phyloP scores from a whole-genome alignment of 2,797 vertebrate species.

The Steatocranus sp. region DNA sequence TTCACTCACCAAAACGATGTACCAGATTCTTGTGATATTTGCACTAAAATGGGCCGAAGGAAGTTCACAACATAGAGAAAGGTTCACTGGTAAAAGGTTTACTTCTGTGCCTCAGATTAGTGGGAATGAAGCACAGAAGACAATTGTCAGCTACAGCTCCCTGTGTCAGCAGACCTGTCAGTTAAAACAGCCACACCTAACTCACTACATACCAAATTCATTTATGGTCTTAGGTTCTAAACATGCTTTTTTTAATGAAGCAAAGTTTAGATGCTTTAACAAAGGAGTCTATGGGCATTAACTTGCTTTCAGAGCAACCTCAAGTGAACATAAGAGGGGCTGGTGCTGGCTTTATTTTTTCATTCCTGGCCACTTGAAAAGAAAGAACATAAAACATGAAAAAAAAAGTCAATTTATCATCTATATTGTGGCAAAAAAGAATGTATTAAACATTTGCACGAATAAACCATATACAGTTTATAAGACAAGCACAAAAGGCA shows the following conservation, averaged over 20 bases:
- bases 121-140: not conserved
- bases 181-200: not conserved
- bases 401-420: not conserved
- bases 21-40: not conserved
- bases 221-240: not conserved
- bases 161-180: not conserved
- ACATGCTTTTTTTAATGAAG: not conserved
- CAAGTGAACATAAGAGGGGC: not conserved
- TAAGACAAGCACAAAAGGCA: not conserved
- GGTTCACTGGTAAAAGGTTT: not conserved
- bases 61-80: not conserved
- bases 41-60: not conserved
- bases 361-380: accelerated
- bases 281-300: not conserved
- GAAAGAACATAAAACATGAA: not conserved
- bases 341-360: not conserved
- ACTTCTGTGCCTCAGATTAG: not conserved
- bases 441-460: not conserved
- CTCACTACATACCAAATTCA: not conserved
- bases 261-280: accelerated
- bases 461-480: not conserved
- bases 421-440: not conserved
- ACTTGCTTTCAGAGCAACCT: not conserved
- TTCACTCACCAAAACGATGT: not conserved
- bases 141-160: not conserved